Evolutionary conservation across 2,888 invertebrate species (phyloP), one percentile per base, ranked within the genome.

Genomic region (Chrysodeixis includens): DNA sequence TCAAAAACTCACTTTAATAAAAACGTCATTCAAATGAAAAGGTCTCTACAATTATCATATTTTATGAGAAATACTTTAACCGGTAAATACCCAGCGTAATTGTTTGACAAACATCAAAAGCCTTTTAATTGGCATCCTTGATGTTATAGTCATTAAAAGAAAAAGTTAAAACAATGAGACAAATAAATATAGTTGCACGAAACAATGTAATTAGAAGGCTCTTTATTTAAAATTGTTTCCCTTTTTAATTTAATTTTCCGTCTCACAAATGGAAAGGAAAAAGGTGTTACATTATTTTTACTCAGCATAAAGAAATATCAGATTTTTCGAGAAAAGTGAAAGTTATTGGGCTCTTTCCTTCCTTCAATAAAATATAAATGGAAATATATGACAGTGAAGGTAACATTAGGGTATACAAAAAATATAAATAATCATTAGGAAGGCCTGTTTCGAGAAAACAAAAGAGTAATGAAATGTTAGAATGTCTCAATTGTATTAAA

Each of bases 401-500:
- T 63, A 70, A 78, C 56, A 49, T 44, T 22, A 16, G 14, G 8
- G 40, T 30, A 30, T 46, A 26, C 26, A 26, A 26, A 26, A 58
- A 66, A 52, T 40, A 66, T 54, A 62, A 78, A 64, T 30, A 18
- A 69, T 54, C 65, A 55, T 60, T 64, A 64, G 54, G 52, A 55
- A 16, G 49, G 58, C 53, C 61, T 69, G 70, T 71, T 72, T 57
- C 22, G 20, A 62, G 61, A 56, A 65, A 71, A 81, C 76, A 72
- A 76, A 76, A 69, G n/a, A 20, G 59, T 51, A 51, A 62, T 76
- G 56, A 76, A 78, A 76, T 81, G 69, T 74, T 79, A 66, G 5
- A 40, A 40, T n/a, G n/a, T 14, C n/a, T 40, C 40, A n/a, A 40
- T 40, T 40, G 40, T 40, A n/a, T 40, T 40, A 14, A 35, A 35